These are phyloP conservation scores for Agraylea sexmaculata DNA, from an alignment of 1,140 invertebrate genomes.

Conservation along the genomic window DNA sequence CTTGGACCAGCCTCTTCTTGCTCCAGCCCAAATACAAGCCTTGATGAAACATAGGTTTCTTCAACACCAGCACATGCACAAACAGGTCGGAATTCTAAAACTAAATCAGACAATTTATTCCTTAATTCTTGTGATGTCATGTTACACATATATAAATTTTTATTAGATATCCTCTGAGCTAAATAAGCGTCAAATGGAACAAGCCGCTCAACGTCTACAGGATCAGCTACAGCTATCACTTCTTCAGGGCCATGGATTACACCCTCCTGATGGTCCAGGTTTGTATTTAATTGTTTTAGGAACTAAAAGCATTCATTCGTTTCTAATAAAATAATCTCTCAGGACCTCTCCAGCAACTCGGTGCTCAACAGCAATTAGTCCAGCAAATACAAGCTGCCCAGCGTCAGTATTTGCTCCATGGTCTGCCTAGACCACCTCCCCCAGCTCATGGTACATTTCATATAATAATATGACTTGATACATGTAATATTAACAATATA, in stretches of 20 bases:
- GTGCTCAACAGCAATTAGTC: conserved; percentile 37
- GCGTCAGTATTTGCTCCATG: conserved; percentile 39
- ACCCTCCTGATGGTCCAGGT: conserved; percentile 24
- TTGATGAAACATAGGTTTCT: conserved; percentile 39
- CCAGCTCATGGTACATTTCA: conserved; percentile 31
- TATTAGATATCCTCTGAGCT: conserved; percentile 19
- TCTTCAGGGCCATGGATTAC: conserved; percentile 32
- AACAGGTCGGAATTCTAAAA: conserved; percentile 27
- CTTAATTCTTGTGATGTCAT: background rate
- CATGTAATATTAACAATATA: too few species aligned
- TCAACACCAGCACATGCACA: conserved; percentile 40
- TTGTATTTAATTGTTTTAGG: too few species aligned
- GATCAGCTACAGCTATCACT: conserved; percentile 37
- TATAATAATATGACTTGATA: too few species aligned
- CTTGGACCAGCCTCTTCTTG: conserved; percentile 28
- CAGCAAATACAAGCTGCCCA: conserved; percentile 38
- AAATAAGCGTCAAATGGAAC: conserved; percentile 28
- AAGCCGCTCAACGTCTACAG: conserved; percentile 30
- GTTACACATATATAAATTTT: conserved; percentile 2
- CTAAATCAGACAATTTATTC: conserved; percentile 1
- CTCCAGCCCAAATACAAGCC: conserved; percentile 31
- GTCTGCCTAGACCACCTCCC: conserved; percentile 33
- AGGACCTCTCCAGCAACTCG: conserved; percentile 30
- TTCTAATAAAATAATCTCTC: background rate
- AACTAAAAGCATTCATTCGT: too few species aligned